These are phyloP conservation scores for Delia radicum DNA, from an alignment of 1,140 invertebrate genomes.

Conservation along the genomic window DNA sequence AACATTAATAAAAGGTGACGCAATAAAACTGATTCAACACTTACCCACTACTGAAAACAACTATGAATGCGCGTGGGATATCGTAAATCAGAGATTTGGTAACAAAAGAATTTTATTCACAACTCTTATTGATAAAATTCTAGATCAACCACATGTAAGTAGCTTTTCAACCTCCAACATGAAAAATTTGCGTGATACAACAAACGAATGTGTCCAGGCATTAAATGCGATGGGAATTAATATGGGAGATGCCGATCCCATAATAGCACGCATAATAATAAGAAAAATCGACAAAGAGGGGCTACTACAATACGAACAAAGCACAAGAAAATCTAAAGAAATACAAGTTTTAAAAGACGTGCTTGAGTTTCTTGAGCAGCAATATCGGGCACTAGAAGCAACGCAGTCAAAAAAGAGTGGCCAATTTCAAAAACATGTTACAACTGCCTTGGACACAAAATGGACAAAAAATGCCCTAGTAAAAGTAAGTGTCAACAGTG, in stretches of 20 bases:
- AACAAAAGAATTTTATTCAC: no score
- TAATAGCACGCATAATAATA: not conserved
- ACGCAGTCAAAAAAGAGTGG: not conserved
- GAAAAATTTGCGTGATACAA: no score
- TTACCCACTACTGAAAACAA: no score
- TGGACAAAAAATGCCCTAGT: not conserved
- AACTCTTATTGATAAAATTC: no score
- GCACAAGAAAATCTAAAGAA: constrained; percentile 8
- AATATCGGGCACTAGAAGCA: constrained; percentile 4
- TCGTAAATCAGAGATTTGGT: no score
- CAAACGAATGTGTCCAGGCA: not conserved
- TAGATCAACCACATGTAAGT: no score
- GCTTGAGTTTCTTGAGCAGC: constrained; percentile 8
- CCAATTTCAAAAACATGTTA: not conserved
- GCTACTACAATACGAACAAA: not conserved
- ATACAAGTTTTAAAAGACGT: constrained; percentile 12
- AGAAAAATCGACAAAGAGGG: not conserved
- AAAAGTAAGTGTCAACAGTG: not conserved
- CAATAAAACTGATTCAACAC: no score
- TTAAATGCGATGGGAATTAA: not conserved
- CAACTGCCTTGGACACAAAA: not conserved
- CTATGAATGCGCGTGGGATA: no score
- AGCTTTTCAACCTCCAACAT: no score
- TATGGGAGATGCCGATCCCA: not conserved
- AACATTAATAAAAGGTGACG: no score